Evolutionary conservation across 2,888 invertebrate species (phyloP).

Genomic region (Protodeltote pygarga): DNA sequence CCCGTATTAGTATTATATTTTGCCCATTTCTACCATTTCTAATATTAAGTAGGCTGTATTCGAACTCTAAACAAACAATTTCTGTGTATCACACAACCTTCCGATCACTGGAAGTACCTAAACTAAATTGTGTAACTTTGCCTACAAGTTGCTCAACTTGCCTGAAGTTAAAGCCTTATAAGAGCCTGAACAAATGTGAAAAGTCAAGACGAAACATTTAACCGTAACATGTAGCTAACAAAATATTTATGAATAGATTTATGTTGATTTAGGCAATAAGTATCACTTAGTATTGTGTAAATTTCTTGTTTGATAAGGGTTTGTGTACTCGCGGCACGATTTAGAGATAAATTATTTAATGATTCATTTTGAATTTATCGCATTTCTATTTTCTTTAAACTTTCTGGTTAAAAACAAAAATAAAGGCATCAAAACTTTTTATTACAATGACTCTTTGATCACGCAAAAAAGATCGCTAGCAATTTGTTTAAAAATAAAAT

Average conservation of each 20-base stretch:
- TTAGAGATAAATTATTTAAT: neutral
- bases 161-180: conserved; percentile 46
- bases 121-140: conserved; percentile 44
- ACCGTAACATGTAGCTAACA: conserved; percentile 34
- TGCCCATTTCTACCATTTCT: too few relatives aligned
- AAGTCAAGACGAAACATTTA: conserved; percentile 46
- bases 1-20: too few relatives aligned
- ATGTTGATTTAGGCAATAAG: conserved; percentile 17
- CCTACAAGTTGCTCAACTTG: conserved; percentile 26
- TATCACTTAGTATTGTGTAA: neutral
- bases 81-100: conserved; percentile 24
- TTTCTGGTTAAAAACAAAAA: too few relatives aligned
- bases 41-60: conserved; percentile 3
- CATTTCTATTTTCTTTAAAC: too few relatives aligned
- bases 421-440: too few relatives aligned
- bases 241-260: conserved; percentile 25
- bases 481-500: too few relatives aligned
- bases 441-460: too few relatives aligned
- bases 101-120: conserved; percentile 40
- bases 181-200: conserved; percentile 57
- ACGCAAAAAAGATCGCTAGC: too few relatives aligned
- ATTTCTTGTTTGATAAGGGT: neutral
- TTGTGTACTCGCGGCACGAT: neutral
- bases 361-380: neutral
- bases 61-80: conserved; percentile 33